phyloP scores from a whole-genome alignment of 2,888 invertebrate genomes.

The Desoria tigrina region DNA sequence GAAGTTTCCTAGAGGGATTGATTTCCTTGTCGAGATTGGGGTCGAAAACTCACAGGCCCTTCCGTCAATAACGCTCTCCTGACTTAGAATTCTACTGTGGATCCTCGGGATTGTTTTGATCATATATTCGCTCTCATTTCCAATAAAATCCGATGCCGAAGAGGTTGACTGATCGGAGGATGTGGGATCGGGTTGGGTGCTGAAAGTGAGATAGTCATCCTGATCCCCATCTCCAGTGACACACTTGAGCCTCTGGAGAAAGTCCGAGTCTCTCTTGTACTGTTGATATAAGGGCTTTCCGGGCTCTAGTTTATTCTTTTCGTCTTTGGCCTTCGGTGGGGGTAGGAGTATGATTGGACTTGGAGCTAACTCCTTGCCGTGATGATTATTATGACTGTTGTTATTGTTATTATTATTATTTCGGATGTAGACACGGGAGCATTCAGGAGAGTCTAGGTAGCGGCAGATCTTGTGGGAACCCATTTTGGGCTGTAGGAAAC shows the following conservation, averaged over 20 bases:
- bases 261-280: slow-evolving; percentile 3
- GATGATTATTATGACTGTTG: too few relatives aligned
- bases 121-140: not conserved
- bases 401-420: slow-evolving; percentile 1
- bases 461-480: slow-evolving; percentile 12
- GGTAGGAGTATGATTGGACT: slow-evolving; percentile 2
- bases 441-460: not conserved
- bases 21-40: not conserved
- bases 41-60: not conserved
- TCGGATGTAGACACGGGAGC: not conserved
- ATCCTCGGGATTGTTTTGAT: not conserved
- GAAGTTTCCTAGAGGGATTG: slow-evolving; percentile 9
- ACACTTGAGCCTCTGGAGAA: slow-evolving; percentile 15
- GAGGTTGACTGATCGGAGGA: not conserved
- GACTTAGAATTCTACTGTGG: not conserved
- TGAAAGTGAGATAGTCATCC: not conserved
- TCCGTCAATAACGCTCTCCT: not conserved
- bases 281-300: too few relatives aligned
- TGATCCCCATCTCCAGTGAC: not conserved
- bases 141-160: not conserved
- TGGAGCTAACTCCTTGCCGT: too few relatives aligned
- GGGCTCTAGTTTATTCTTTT: not conserved
- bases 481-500: slow-evolving; percentile 14
- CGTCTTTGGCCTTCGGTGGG: not conserved
- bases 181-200: slow-evolving; percentile 15